These are phyloP conservation scores for Drosophila testacea DNA, from an alignment of 2,888 invertebrate species.

Conservation along the genomic window DNA sequence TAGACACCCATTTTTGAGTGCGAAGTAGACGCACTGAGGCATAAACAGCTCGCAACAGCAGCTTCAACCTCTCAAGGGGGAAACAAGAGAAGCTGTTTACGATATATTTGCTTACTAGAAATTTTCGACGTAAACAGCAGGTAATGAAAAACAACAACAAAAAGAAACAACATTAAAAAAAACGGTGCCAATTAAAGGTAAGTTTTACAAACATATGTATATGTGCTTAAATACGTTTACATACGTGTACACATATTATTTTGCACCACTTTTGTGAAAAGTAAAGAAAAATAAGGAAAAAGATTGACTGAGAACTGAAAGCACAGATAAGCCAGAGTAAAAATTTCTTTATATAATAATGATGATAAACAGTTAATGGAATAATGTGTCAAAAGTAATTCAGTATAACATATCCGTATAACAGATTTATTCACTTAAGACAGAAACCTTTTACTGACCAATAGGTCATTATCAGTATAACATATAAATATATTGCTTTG, in stretches of 20 bases:
- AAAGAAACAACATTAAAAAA: conserved; percentile 17
- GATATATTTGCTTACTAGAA: conserved; percentile 68
- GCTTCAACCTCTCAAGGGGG: conserved; percentile 14
- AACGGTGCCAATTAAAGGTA: conserved; percentile 44
- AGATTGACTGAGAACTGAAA: background rate
- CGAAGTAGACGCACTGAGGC: conserved; percentile 65
- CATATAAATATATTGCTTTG: no score
- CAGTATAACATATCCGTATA: conserved; percentile 1
- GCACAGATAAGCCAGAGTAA: background rate
- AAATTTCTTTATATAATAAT: conserved; percentile 10
- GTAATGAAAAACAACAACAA: conserved; percentile 32
- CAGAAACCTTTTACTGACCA: no score
- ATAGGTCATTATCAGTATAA: background rate
- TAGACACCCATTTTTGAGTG: conserved; percentile 53
- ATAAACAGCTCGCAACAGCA: conserved; percentile 40
- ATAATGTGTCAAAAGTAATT: no score
- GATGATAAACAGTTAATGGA: no score
- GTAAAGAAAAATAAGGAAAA: background rate
- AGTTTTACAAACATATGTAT: conserved; percentile 24
- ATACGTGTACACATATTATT: conserved; percentile 10
- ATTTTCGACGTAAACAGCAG: conserved; percentile 51
- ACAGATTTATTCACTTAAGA: background rate
- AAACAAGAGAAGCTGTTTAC: conserved; percentile 16
- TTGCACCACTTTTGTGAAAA: conserved; percentile 11
- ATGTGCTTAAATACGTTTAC: background rate